Percentiles rank a stretch among this genome's conserved stretches.
Conservation (phyloP, 30 jellyfish, hydroid and myxozoan species). For the Aurelia sp. region DNA sequence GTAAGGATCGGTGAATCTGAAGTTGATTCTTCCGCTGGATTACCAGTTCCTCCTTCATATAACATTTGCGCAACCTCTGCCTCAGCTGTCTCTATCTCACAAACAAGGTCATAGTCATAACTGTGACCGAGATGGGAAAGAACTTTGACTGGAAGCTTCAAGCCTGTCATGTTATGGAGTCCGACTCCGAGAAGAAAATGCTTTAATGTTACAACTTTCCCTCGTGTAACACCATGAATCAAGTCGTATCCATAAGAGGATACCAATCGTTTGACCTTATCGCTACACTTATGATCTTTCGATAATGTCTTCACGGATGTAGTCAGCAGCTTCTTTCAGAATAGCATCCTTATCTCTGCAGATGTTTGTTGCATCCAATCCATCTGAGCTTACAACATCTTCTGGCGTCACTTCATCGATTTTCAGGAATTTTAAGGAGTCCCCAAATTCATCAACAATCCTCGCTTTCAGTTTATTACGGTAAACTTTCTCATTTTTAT, state of each 20-base stretch:
- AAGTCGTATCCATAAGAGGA: slow-evolving; percentile 30
- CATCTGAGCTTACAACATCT: slow-evolving; percentile 19
- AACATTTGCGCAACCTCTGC: slow-evolving; percentile 32
- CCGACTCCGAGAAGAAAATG: slow-evolving; percentile 65
- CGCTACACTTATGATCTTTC: slow-evolving; percentile 7
- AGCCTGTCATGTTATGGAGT: slow-evolving; percentile 62
- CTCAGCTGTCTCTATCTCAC: slow-evolving; percentile 54
- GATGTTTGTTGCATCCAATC: background rate
- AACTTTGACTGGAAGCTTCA: slow-evolving; percentile 18
- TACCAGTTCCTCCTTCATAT: background rate
- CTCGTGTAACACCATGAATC: slow-evolving; percentile 51
- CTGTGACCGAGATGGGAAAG: slow-evolving; percentile 47
- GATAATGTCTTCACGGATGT: slow-evolving; percentile 36
- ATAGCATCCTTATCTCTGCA: background rate
- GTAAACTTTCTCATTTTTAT: slow-evolving; percentile 24
- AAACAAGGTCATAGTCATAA: slow-evolving; percentile 26
- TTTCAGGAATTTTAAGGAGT: slow-evolving; percentile 2
- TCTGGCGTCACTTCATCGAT: slow-evolving; percentile 25
- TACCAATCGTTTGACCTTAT: slow-evolving; percentile 9
- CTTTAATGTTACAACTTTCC: slow-evolving; percentile 39
- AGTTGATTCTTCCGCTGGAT: background rate
- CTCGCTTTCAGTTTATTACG: slow-evolving; percentile 14
- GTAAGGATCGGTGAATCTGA: slow-evolving; percentile 7
- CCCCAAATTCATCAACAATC: slow-evolving; percentile 20
- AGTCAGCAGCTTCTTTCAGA: slow-evolving; percentile 45